Base-by-base conservation (phyloP, 2,797 vertebrate species). In the Halcyon badia region DNA sequence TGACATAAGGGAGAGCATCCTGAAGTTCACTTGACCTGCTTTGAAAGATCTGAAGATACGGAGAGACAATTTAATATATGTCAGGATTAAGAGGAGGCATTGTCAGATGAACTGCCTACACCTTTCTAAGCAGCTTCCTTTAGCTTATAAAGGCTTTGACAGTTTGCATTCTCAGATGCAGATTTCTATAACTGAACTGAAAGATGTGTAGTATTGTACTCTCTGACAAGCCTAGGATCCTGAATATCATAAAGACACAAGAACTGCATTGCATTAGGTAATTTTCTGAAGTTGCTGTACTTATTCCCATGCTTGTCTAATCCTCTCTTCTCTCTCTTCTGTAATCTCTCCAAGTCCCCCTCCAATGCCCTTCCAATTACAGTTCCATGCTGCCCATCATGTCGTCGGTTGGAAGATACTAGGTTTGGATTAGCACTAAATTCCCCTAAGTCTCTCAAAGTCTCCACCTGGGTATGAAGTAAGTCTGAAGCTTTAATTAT, bases 341-440 rank as follows among this genome's bases (percentile, higher is more conserved):
- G 66, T 96, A 97, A 97, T 97, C 96, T 94, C 92, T 90, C 65
- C 81, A 71, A 93, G 96, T 97, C 94, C 87, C 91, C 87, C 96
- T 97, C 87, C 95, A 97, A 94, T 96, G 96, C 97, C 75, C 97
- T 95, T 97, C 94, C 96, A 97, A 96, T 96, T 96, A 97, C 79
- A 95, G 70, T 69, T 94, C 94, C 87, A 93, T 92, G 89, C 94
- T 96, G 87, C 95, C 94, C 94, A 96, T 97, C 96, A 91, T 88
- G 91, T 78, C 42, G 3, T 94, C 83, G 9, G 72, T 56, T 94
- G 92, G 95, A 87, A 95, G 90, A 97, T 87, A 93, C 89, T 72
- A 69, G 69, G 79, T 95, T 83, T 95, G 94, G 95, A 96, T 97
- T 97, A 97, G 94, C 84, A 57, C 87, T 97, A 97, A 96, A 97